Evolutionary conservation across 2,113 vertebrate genomes (phyloP).

Genomic region (human): GRCh38 chr6:7319501-7320000

Average conservation of each 20-base stretch:
- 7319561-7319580: too few relatives aligned
- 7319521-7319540: too few relatives aligned
- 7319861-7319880: not conserved
- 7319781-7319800: not conserved
- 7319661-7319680: too few relatives aligned
- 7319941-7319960: not conserved
- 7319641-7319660: too few relatives aligned
- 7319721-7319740: not conserved
- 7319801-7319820: not conserved
- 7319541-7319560: too few relatives aligned
- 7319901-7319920: not conserved
- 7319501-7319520: too few relatives aligned
- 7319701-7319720: not conserved
- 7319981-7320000: not conserved
- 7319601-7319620: too few relatives aligned
- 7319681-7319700: too few relatives aligned
- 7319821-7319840: not conserved
- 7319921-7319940: not conserved
- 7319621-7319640: too few relatives aligned
- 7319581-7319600: too few relatives aligned
- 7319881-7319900: not conserved
- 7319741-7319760: not conserved
- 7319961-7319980: not conserved
- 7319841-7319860: not conserved
- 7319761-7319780: not conserved